Base-by-base conservation (phyloP, 2,888 invertebrate genomes). In the Shargacucullia verbasci region DNA sequence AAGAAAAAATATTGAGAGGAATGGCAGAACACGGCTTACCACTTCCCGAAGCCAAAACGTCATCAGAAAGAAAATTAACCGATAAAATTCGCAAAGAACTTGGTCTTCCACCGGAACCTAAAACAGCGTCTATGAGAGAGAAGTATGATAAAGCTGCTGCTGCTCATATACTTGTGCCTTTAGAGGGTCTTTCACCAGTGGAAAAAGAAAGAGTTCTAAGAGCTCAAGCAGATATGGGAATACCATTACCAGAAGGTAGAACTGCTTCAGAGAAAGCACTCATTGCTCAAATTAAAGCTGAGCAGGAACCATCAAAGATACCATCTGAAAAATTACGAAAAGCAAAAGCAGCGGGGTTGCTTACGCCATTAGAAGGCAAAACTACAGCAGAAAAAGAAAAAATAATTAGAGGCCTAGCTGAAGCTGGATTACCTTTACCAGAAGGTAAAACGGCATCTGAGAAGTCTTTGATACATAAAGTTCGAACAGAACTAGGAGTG, bases 401-500 rank as follows among this genome's bases (percentile, higher is more conserved):
- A 54, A 37, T 49, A 10, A 13, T 70, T 0, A 49, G 7, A 2
- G 29, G 27, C 7, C 14, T 34, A 12, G 57, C 41, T 7, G 40
- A 48, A 0, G 49, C 56, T n/a, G 67, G 72, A 2, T 12, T 54
- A 13, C 41, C 67, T 5, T 9, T 67, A 44, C 72, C 69, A 2
- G 69, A 71, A 57, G 72, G 57, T 31, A 67, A 54, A 50, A 66
- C 61, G 1, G 27, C 47, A 0, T 66, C 72, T 0, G 72, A 69
- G 6, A 69, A 66, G 15, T 56, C 20, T 13, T 35, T 71, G 14
- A 40, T 69, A 27, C 45, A 65, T 2, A 67, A 67, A 65, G 12
- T 65, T 47, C 66, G 59, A 40, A 59, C 74, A 4, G 81, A 82
- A 61, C 55, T 70, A 44, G 80, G 78, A n/a, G 57, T 81, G 39